phyloP scores from a whole-genome alignment of 2,113 vertebrate genomes.

The Periophthalmodon schlosseri region DNA sequence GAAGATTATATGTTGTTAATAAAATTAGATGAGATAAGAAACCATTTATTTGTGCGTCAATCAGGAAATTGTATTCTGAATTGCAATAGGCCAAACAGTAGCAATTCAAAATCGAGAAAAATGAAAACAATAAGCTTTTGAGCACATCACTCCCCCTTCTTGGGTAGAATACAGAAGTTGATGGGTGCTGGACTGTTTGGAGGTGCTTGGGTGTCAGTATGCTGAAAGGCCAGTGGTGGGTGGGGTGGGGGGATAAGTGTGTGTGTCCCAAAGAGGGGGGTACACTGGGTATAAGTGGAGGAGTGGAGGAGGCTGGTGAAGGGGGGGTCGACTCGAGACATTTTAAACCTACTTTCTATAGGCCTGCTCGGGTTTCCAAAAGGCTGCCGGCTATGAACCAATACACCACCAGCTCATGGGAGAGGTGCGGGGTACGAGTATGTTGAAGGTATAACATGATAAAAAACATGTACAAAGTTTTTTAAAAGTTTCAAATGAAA shows the following conservation, averaged over 20 bases:
- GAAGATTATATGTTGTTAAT: no score
- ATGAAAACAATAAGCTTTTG: background rate
- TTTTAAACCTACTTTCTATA: slow-evolving; percentile 62
- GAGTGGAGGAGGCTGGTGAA: slow-evolving; percentile 16
- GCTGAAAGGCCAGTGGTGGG: slow-evolving; percentile 16
- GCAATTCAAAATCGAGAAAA: background rate
- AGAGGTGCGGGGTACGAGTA: slow-evolving; percentile 26
- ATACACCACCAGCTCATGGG: slow-evolving; percentile 47
- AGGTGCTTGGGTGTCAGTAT: slow-evolving; percentile 14
- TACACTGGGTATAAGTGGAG: slow-evolving; percentile 38
- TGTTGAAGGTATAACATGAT: slow-evolving; percentile 7
- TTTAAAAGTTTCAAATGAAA: slow-evolving; percentile 2
- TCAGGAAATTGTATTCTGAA: background rate
- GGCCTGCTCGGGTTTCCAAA: slow-evolving; percentile 65
- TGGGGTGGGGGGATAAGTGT: slow-evolving; percentile 19
- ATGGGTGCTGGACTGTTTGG: background rate
- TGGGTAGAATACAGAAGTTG: slow-evolving; percentile 19
- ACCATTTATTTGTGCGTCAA: no score
- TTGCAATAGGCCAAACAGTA: background rate
- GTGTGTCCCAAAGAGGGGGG: slow-evolving; percentile 33
- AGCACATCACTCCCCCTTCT: background rate
- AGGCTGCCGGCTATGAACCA: slow-evolving; percentile 62
- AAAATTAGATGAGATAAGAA: no score
- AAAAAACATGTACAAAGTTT: slow-evolving; percentile 2
- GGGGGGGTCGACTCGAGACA: slow-evolving; percentile 48